Percentiles rank a stretch among this genome's conserved stretches.
phyloP scores from a whole-genome alignment of 1,140 invertebrate species.

The Euura saliciscinereae region DNA sequence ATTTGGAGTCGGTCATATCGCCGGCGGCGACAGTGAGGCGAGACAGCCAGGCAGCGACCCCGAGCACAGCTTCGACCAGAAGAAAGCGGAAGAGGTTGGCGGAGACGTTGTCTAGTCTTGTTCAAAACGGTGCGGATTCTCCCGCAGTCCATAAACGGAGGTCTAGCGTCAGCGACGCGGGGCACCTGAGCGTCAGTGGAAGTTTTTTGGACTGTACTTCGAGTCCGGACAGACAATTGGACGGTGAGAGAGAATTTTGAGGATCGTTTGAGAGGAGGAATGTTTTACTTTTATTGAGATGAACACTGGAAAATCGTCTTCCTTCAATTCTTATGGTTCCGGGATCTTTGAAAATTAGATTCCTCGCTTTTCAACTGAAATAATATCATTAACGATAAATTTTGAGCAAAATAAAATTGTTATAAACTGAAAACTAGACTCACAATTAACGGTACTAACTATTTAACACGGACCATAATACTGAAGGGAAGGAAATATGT shows the following conservation, averaged over 20 bases:
- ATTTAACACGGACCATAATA: slow-evolving; percentile 26
- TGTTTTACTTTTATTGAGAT: too few species aligned
- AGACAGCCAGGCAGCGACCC: slow-evolving; percentile 56
- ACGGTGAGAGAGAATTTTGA: slow-evolving; percentile 55
- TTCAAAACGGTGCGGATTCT: slow-evolving; percentile 60
- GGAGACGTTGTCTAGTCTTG: slow-evolving; percentile 63
- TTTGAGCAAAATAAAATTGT: too few species aligned
- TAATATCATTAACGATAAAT: too few species aligned
- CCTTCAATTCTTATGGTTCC: too few species aligned
- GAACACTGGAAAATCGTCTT: too few species aligned
- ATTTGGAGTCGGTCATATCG: slow-evolving; percentile 63
- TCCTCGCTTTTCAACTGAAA: too few species aligned
- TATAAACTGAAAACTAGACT: too few species aligned
- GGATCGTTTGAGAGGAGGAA: not conserved
- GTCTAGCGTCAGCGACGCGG: slow-evolving; percentile 83
- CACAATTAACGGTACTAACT: not conserved
- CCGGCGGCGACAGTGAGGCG: slow-evolving; percentile 59
- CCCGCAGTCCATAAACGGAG: slow-evolving; percentile 74
- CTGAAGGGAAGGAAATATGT: slow-evolving; percentile 43
- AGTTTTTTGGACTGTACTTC: slow-evolving; percentile 86
- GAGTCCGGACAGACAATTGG: slow-evolving; percentile 73
- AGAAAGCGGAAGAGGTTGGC: slow-evolving; percentile 78
- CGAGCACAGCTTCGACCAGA: slow-evolving; percentile 55
- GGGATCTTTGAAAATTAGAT: too few species aligned
- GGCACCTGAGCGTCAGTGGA: slow-evolving; percentile 80